Evolutionary conservation across 1,140 invertebrate genomes (phyloP).

Genomic region (Helicorthomorpha holstii): DNA sequence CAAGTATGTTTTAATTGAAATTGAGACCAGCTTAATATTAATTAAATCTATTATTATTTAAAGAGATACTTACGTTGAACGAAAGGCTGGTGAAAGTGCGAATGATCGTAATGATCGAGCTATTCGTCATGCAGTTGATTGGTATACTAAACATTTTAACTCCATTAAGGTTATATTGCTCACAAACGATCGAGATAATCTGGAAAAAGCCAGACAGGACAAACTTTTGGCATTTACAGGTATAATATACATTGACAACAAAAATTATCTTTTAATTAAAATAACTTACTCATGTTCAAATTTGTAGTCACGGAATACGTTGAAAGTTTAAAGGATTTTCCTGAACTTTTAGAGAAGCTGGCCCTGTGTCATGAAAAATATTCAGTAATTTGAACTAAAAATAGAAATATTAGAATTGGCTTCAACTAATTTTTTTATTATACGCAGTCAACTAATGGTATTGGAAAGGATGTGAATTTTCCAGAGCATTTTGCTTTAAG

Average conservation of each 20-base stretch:
- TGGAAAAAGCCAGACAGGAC: constrained; percentile 45
- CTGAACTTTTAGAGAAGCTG: constrained; percentile 61
- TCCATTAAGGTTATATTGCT: constrained; percentile 44
- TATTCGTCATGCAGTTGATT: constrained; percentile 56
- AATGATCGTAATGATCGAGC: constrained; percentile 90
- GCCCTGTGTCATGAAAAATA: constrained; percentile 31
- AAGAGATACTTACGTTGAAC: constrained; percentile 74
- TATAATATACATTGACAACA: constrained; percentile 18
- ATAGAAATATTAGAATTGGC: background rate
- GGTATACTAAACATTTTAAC: constrained; percentile 51
- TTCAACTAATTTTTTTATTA: constrained; percentile 9
- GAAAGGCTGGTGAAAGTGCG: constrained; percentile 54
- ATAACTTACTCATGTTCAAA: too few species aligned
- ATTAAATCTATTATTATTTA: constrained; percentile 6
- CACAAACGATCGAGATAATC: constrained; percentile 71
- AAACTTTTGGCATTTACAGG: constrained; percentile 48
- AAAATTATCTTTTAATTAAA: too few species aligned
- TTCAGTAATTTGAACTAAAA: constrained; percentile 4
- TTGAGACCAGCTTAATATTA: background rate
- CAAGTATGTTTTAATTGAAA: constrained; percentile 35
- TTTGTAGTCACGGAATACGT: constrained; percentile 53
- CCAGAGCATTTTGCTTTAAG: constrained; percentile 65
- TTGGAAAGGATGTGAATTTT: constrained; percentile 33
- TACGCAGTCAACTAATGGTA: constrained; percentile 1
- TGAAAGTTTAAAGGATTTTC: constrained; percentile 39